Evolutionary conservation across 2,888 invertebrate species (phyloP).

Genomic region (Atrina japonica): DNA sequence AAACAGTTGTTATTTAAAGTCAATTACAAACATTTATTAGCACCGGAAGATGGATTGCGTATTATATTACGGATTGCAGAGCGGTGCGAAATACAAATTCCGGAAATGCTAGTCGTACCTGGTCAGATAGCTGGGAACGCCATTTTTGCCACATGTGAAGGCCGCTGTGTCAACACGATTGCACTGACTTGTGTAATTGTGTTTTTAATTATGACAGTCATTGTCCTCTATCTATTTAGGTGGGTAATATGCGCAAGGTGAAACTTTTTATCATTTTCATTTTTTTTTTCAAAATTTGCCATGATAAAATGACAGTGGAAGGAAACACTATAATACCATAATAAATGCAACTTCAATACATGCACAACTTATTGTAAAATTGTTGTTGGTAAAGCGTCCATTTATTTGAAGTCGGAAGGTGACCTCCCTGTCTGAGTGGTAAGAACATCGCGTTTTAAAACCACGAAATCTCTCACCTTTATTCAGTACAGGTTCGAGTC

Average conservation of each 20-base stretch:
- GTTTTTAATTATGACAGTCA: slow-evolving; percentile 26
- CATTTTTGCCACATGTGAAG: slow-evolving; percentile 35
- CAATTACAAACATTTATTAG: slow-evolving; percentile 7
- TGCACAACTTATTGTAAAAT: too few species aligned
- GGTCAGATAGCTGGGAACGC: slow-evolving; percentile 34
- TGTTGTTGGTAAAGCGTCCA: too few species aligned
- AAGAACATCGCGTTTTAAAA: too few species aligned
- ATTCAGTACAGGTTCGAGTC: too few species aligned
- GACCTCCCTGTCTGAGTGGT: too few species aligned
- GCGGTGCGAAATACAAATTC: slow-evolving; percentile 38
- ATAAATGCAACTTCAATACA: too few species aligned
- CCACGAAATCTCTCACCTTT: too few species aligned
- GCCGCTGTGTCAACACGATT: slow-evolving; percentile 19
- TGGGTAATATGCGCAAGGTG: not conserved
- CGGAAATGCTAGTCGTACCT: slow-evolving; percentile 28
- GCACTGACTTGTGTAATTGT: slow-evolving; percentile 32
- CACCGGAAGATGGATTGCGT: slow-evolving; percentile 33
- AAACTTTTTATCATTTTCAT: too few species aligned
- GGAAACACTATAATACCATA: too few species aligned
- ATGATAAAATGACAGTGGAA: too few species aligned
- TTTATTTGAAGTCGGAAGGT: too few species aligned
- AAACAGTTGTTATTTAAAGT: slow-evolving; percentile 31
- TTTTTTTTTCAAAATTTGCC: too few species aligned
- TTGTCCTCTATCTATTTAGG: slow-evolving; percentile 25
- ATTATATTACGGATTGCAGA: slow-evolving; percentile 37